phyloP scores from a whole-genome alignment of 2,797 vertebrate species.

The Sebastes hubbsi region DNA sequence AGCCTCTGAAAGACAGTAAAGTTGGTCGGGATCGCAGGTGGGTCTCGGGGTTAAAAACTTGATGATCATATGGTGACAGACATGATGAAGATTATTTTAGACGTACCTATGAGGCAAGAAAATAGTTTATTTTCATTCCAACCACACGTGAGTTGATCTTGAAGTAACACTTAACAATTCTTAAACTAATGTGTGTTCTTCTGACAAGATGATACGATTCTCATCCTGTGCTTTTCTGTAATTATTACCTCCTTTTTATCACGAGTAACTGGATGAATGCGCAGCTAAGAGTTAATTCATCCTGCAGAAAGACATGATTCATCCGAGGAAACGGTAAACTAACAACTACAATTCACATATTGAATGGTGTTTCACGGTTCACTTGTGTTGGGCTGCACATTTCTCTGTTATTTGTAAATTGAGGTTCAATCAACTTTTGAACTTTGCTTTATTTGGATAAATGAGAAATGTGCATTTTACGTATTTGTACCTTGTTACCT shows the following conservation, averaged over 20 bases:
- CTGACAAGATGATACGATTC: not conserved
- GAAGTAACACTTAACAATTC: not conserved
- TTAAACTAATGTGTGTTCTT: not conserved
- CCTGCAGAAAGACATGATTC: not conserved
- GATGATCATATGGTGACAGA: not conserved
- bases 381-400: not conserved
- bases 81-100: not conserved
- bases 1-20: too few relatives aligned
- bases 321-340: not conserved
- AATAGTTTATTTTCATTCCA: not conserved
- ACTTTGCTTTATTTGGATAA: not conserved
- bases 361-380: slow-evolving; percentile 7
- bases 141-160: not conserved
- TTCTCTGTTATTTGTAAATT: not conserved
- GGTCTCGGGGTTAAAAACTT: not conserved
- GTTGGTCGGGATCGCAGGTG: too few relatives aligned
- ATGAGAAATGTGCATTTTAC: not conserved
- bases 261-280: slow-evolving; percentile 6
- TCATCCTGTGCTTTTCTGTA: not conserved
- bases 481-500: not conserved
- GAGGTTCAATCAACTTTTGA: not conserved
- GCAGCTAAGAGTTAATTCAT: not conserved
- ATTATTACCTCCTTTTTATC: not conserved
- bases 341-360: not conserved
- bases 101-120: not conserved